Evolutionary conservation across 92 coral and sea anemone species (phyloP).

Genomic region (Zoanthus solanderi): DNA sequence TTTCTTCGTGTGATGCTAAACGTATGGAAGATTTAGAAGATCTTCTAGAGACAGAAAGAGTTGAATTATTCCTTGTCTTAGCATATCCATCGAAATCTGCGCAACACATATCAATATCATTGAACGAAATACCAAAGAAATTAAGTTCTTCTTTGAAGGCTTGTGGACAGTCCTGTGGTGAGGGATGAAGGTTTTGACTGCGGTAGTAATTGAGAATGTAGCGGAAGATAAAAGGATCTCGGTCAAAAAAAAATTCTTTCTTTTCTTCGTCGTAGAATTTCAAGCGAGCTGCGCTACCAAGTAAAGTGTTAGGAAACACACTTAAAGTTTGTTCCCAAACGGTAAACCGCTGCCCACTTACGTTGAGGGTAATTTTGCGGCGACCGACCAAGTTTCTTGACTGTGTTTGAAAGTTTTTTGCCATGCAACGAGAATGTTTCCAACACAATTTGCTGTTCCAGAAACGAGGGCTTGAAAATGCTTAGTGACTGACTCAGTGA

Average conservation of each 20-base stretch:
- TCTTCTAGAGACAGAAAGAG: slow-evolving; percentile 43
- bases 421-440: background rate
- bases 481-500: background rate
- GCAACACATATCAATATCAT: slow-evolving; percentile 81
- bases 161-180: slow-evolving; percentile 82
- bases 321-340: slow-evolving; percentile 64
- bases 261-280: slow-evolving; percentile 73
- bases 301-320: slow-evolving; percentile 78
- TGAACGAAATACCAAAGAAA: slow-evolving; percentile 85
- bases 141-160: slow-evolving; percentile 90
- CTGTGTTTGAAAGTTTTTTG: background rate
- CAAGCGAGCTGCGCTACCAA: slow-evolving; percentile 77
- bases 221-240: slow-evolving; percentile 91
- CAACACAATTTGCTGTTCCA: background rate
- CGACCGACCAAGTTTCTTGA: slow-evolving; percentile 23
- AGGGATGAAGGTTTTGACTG: slow-evolving; percentile 78
- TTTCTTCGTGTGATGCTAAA: slow-evolving; percentile 21
- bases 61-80: slow-evolving; percentile 36
- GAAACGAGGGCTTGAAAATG: background rate
- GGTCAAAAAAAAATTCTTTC: slow-evolving; percentile 88
- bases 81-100: slow-evolving; percentile 50
- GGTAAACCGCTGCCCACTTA: slow-evolving; percentile 82
- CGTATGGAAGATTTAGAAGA: slow-evolving; percentile 43
- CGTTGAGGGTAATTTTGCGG: slow-evolving; percentile 72
- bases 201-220: slow-evolving; percentile 89